A percentile compares a stretch with the other conserved stretches of the same genome.
phyloP scores from a whole-genome alignment of 1,140 invertebrate genomes.

The Notospermus geniculatus region DNA sequence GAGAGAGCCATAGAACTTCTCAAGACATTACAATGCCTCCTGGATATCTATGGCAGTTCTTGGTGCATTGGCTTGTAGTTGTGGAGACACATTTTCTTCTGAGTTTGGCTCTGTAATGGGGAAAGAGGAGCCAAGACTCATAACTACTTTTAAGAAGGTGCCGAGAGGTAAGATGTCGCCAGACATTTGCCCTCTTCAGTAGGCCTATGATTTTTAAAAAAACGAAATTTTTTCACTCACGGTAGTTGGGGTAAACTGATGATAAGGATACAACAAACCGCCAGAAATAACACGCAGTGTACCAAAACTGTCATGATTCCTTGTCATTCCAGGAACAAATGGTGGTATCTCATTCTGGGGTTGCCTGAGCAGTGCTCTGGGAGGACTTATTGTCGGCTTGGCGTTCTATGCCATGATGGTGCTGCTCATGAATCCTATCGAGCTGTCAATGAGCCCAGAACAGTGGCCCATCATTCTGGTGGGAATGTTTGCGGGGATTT shows the following conservation, averaged over 20 bases:
- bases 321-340: constrained; percentile 69
- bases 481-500: constrained; percentile 70
- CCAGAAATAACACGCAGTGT: no score
- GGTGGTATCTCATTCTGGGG: constrained; percentile 75
- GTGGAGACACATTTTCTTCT: constrained; percentile 89
- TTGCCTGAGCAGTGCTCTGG: constrained; percentile 69
- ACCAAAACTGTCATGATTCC: no score
- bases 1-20: constrained; percentile 80
- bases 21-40: constrained; percentile 71
- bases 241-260: no score
- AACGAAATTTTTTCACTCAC: no score
- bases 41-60: constrained; percentile 76
- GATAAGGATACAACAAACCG: no score
- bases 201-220: not conserved
- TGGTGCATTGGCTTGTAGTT: constrained; percentile 77
- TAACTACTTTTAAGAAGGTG: constrained; percentile 73
- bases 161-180: constrained; percentile 64
- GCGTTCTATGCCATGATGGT: constrained; percentile 69
- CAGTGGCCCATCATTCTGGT: constrained; percentile 79
- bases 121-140: constrained; percentile 67
- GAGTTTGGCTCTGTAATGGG: constrained; percentile 78
- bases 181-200: not conserved
- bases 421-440: constrained; percentile 63
- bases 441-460: constrained; percentile 65
- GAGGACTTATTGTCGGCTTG: constrained; percentile 72